Evolutionary conservation across 2,888 invertebrate genomes (phyloP).

Genomic region (Aelia acuminata): DNA sequence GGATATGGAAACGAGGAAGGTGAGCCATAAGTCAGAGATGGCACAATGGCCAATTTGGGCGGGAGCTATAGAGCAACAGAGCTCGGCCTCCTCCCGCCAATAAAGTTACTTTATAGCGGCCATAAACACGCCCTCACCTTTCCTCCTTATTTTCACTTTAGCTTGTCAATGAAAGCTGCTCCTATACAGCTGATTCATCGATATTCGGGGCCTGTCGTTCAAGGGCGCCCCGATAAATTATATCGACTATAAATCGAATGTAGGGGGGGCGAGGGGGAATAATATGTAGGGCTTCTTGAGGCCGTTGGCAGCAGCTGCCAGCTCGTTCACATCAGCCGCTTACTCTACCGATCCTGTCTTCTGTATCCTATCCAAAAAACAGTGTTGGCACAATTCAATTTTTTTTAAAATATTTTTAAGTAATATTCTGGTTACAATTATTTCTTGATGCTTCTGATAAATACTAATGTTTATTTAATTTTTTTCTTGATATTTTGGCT

Average conservation of each 20-base stretch:
- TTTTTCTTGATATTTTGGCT: too few species aligned
- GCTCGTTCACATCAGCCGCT: background rate
- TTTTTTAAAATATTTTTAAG: too few species aligned
- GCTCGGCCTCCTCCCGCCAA: background rate
- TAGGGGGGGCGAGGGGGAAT: background rate
- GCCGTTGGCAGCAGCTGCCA: slow-evolving; percentile 24
- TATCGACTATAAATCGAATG: slow-evolving; percentile 37
- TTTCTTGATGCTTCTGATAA: background rate
- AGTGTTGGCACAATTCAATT: background rate
- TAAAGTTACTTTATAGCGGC: slow-evolving; percentile 43
- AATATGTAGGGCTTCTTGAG: slow-evolving; percentile 10
- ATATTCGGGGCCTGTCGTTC: slow-evolving; percentile 1
- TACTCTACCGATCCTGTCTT: background rate
- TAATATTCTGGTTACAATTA: too few species aligned
- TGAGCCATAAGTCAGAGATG: slow-evolving; percentile 18
- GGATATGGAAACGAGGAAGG: slow-evolving; percentile 40
- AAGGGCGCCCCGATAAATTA: background rate
- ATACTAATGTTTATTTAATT: background rate
- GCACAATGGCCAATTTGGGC: slow-evolving; percentile 39
- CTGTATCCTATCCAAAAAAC: background rate
- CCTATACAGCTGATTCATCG: slow-evolving; percentile 36
- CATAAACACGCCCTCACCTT: slow-evolving; percentile 39
- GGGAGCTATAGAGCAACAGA: slow-evolving; percentile 14
- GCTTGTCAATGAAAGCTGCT: slow-evolving; percentile 37
- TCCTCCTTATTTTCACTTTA: slow-evolving; percentile 24